Evolutionary conservation across 2,113 vertebrate genomes (phyloP).

Genomic region (Todiramphus chloris): DNA sequence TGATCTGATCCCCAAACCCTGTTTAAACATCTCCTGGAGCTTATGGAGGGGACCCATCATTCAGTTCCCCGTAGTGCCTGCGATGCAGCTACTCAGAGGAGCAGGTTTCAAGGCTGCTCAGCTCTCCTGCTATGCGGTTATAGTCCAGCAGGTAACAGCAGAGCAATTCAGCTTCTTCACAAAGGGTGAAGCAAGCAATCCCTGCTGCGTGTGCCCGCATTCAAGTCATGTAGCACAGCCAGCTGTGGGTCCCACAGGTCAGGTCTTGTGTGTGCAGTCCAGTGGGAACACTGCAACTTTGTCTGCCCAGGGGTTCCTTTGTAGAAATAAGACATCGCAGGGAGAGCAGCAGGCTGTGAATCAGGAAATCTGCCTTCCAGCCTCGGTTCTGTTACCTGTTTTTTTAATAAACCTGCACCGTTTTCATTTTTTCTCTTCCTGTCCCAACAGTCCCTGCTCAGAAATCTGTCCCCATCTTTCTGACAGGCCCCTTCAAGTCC

Average conservation of each 20-base stretch:
- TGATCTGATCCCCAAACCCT: background rate
- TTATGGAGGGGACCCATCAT: background rate
- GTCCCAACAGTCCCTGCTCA: too few relatives aligned
- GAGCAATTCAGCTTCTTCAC: background rate
- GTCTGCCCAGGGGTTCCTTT: background rate
- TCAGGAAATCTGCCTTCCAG: background rate
- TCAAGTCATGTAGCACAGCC: background rate
- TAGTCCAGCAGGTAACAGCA: background rate
- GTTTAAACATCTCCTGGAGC: background rate
- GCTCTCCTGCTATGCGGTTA: background rate
- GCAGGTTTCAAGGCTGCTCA: background rate
- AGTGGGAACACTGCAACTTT: background rate
- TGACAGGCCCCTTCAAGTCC: background rate
- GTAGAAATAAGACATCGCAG: background rate
- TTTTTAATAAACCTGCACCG: background rate
- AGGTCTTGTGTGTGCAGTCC: too few relatives aligned
- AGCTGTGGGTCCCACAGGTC: background rate
- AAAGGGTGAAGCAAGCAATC: background rate
- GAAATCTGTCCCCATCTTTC: background rate
- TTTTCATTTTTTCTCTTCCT: background rate
- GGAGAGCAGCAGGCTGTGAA: background rate
- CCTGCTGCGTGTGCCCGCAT: accelerated
- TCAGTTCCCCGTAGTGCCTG: background rate
- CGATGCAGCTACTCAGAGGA: background rate
- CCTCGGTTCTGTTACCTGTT: accelerated